phyloP scores from a whole-genome alignment of 1,140 invertebrate genomes.

The Atta colombica region DNA sequence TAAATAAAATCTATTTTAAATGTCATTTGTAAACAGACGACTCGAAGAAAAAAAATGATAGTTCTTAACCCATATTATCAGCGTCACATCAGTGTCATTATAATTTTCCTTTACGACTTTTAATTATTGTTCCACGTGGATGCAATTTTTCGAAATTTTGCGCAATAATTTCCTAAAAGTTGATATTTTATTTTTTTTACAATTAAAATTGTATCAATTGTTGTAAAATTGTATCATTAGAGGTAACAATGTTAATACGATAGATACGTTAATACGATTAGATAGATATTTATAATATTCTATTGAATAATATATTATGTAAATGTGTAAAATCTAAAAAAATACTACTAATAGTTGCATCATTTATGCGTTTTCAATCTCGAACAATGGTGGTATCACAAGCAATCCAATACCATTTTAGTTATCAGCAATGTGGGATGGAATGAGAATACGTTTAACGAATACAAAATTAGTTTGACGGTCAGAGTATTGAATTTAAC shows the following conservation, averaged over 20 bases:
- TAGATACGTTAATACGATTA: too few relatives aligned
- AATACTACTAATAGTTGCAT: background rate
- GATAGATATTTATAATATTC: background rate
- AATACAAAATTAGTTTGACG: too few relatives aligned
- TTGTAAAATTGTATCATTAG: background rate
- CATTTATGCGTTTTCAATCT: background rate
- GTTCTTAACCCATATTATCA: too few relatives aligned
- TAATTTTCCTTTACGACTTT: background rate
- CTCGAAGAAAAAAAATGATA: too few relatives aligned
- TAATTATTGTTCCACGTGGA: background rate
- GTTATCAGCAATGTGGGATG: constrained; percentile 1
- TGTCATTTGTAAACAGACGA: too few relatives aligned
- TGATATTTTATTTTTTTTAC: background rate
- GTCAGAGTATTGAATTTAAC: background rate
- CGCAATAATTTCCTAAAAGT: background rate
- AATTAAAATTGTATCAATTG: background rate
- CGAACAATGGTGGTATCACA: background rate
- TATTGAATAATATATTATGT: background rate
- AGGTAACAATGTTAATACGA: background rate
- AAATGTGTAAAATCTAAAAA: too few relatives aligned
- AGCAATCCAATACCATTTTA: constrained; percentile 1
- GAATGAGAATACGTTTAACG: background rate
- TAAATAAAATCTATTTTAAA: too few relatives aligned
- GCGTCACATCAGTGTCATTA: too few relatives aligned
- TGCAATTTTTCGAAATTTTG: background rate